Conservation (phyloP, 2,113 vertebrate genomes). For the Etheostoma cragini region DNA sequence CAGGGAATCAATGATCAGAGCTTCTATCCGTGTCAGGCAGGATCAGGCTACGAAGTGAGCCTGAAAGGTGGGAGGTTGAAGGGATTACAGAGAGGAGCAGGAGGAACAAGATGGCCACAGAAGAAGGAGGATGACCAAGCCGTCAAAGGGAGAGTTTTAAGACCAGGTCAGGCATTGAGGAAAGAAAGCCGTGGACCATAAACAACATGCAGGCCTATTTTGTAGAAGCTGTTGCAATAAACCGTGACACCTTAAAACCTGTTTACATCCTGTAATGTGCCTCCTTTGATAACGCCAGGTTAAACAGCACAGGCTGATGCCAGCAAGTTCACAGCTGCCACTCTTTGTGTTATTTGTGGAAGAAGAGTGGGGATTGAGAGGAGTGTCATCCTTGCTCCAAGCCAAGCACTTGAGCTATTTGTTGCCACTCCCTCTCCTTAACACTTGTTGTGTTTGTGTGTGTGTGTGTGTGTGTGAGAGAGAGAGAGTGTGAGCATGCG, state of each 20-base stretch:
- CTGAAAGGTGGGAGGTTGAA: conserved; percentile 45
- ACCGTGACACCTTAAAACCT: conserved; percentile 4
- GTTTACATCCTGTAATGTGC: conserved; percentile 22
- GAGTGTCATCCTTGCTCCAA: conserved; percentile 17
- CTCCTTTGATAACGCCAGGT: conserved; percentile 35
- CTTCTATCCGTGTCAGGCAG: conserved; percentile 42
- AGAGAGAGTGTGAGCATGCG: neutral
- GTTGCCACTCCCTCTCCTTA: conserved; percentile 38
- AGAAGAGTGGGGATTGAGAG: conserved; percentile 21
- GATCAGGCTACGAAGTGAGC: conserved; percentile 49
- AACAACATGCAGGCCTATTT: conserved; percentile 22
- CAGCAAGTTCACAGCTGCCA: conserved; percentile 39
- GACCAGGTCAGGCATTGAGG: conserved; percentile 29
- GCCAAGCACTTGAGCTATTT: conserved; percentile 9
- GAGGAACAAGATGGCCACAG: conserved; percentile 31
- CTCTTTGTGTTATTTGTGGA: conserved; percentile 37
- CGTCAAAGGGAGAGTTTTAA: conserved; percentile 33
- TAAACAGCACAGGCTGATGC: conserved; percentile 31
- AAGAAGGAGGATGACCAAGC: conserved; percentile 43
- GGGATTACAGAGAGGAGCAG: conserved; percentile 32
- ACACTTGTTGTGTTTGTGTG: conserved; percentile 13
- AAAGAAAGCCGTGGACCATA: conserved; percentile 9
- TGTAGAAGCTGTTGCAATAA: conserved; percentile 2
- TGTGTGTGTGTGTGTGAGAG: neutral
- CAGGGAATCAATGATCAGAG: conserved; percentile 65